phyloP scores from a whole-genome alignment of 2,888 invertebrate genomes.

The Scelioninae gen. 2 region DNA sequence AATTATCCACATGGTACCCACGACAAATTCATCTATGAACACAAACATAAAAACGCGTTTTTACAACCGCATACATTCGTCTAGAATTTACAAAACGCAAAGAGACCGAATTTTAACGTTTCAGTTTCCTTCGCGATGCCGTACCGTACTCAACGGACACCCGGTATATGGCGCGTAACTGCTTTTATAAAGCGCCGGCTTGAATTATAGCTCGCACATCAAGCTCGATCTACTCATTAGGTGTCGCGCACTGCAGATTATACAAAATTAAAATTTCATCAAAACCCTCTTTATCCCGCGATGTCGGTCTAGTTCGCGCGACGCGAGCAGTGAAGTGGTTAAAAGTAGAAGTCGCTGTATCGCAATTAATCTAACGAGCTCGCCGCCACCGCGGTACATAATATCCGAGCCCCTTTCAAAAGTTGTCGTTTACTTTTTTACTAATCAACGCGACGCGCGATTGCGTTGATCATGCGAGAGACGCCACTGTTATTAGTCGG shows the following conservation, averaged over 20 bases:
- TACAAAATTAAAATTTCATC: slow-evolving; percentile 66
- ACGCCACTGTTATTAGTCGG: slow-evolving; percentile 22
- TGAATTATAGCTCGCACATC: slow-evolving; percentile 64
- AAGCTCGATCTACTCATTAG: slow-evolving; percentile 64
- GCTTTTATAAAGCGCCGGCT: slow-evolving; percentile 53
- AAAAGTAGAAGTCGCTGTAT: slow-evolving; percentile 60
- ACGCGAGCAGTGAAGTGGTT: slow-evolving; percentile 57
- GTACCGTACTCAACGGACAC: slow-evolving; percentile 39
- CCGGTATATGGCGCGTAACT: slow-evolving; percentile 32
- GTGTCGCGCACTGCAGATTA: slow-evolving; percentile 61
- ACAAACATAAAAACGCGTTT: too few species aligned
- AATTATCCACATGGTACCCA: too few species aligned
- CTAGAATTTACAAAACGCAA: too few species aligned
- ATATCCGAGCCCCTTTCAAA: slow-evolving; percentile 55
- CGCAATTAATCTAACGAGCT: slow-evolving; percentile 66
- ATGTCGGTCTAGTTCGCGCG: slow-evolving; percentile 53
- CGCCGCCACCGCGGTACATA: slow-evolving; percentile 55
- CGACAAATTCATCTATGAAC: too few species aligned
- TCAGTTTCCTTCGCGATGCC: too few species aligned
- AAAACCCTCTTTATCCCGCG: slow-evolving; percentile 63
- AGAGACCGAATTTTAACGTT: too few species aligned
- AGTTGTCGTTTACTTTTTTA: slow-evolving; percentile 45
- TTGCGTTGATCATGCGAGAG: slow-evolving; percentile 40
- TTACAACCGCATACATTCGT: too few species aligned
- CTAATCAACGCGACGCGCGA: slow-evolving; percentile 12